Conservation (phyloP, 2,113 vertebrate genomes). For the Solea senegalensis region DNA sequence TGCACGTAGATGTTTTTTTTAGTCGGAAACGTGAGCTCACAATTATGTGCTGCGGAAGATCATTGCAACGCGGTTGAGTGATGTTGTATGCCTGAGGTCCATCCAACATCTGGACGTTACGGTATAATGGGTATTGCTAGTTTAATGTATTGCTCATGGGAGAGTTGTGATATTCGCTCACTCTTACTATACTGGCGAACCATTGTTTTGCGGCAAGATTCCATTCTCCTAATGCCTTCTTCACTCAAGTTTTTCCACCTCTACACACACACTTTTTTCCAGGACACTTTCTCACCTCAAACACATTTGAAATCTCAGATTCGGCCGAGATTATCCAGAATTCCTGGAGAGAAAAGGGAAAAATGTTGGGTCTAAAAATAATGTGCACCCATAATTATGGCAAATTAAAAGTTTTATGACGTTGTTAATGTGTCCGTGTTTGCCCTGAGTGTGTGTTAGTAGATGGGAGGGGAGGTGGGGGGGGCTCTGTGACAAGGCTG, state of each 20-base stretch:
- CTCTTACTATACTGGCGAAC: too few species aligned
- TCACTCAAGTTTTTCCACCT: conserved; percentile 29
- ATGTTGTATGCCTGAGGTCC: too few species aligned
- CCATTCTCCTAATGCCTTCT: too few species aligned
- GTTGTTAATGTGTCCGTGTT: conserved; percentile 31
- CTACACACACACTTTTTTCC: conserved; percentile 16
- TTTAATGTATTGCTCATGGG: conserved; percentile 70
- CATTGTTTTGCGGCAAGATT: too few species aligned
- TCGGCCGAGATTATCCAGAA: conserved; percentile 34
- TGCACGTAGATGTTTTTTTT: too few species aligned
- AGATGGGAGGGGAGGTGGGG: conserved; percentile 7
- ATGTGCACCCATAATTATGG: conserved; percentile 52
- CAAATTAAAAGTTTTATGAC: conserved; percentile 73
- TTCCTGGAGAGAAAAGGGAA: conserved; percentile 36
- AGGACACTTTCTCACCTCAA: conserved; percentile 28
- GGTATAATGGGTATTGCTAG: conserved; percentile 79
- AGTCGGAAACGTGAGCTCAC: too few species aligned
- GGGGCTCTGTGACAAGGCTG: conserved; percentile 68
- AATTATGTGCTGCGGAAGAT: too few species aligned
- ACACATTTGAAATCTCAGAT: conserved; percentile 11
- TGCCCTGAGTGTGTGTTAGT: conserved; percentile 9
- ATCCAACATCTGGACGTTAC: conserved; percentile 62
- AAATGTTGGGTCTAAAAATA: conserved; percentile 28
- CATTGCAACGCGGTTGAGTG: too few species aligned
- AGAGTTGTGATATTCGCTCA: conserved; percentile 67